These are phyloP conservation scores for Pseudopleuronectes americanus DNA, from an alignment of 2,797 vertebrate species.

Conservation along the genomic window DNA sequence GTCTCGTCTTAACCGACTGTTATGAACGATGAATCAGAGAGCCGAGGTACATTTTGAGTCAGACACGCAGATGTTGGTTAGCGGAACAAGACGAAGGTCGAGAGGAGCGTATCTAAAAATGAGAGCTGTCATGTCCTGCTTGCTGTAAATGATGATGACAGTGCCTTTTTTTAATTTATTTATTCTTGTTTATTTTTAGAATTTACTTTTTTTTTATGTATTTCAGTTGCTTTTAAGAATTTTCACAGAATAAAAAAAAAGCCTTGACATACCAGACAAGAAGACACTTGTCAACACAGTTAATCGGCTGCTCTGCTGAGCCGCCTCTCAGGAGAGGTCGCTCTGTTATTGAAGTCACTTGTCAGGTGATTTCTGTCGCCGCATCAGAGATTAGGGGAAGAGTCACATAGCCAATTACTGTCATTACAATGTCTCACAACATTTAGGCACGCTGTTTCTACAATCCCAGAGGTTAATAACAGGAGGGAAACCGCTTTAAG, in stretches of 20 bases:
- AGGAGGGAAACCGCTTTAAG: constrained; percentile 20
- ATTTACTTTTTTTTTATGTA: constrained; percentile 25
- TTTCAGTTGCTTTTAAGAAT: constrained; percentile 52
- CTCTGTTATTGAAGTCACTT: constrained; percentile 52
- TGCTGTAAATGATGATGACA: constrained; percentile 53
- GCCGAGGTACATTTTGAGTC: constrained; percentile 58
- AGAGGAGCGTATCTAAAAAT: constrained; percentile 67
- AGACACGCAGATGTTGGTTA: constrained; percentile 62
- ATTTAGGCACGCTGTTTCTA: constrained; percentile 50
- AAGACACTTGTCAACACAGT: constrained; percentile 59
- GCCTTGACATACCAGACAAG: constrained; percentile 63
- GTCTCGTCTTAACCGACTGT: constrained; percentile 51
- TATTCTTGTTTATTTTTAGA: constrained; percentile 71
- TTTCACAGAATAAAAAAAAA: constrained; percentile 34
- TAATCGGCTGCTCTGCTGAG: constrained; percentile 60
- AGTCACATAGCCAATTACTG: constrained; percentile 70
- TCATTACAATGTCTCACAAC: constrained; percentile 63
- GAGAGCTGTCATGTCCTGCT: constrained; percentile 66
- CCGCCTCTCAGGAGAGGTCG: constrained; percentile 60
- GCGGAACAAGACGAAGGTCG: constrained; percentile 64
- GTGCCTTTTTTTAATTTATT: constrained; percentile 35
- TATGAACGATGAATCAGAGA: constrained; percentile 58
- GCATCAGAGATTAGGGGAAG: constrained; percentile 62
- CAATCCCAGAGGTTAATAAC: constrained; percentile 63
- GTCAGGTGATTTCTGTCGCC: constrained; percentile 72